Base-by-base conservation (phyloP, 1,140 invertebrate species). In the Bilobella aurantiaca region DNA sequence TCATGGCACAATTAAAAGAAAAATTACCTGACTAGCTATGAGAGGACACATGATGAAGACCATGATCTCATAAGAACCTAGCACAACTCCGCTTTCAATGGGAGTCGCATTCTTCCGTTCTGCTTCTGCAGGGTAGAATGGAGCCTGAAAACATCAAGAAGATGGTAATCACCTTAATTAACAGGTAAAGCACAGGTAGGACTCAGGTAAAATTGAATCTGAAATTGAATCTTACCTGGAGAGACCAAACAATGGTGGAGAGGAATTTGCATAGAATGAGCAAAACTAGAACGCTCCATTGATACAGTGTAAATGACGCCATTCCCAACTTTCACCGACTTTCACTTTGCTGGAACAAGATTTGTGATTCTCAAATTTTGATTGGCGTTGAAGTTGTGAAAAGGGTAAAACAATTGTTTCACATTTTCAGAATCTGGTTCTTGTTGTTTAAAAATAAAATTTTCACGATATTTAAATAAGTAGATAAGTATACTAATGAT, bases 91-190 rank as follows among this genome's bases (percentile, higher is more conserved):
- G 79, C 91, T 92, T 73, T 93, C 88, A 21, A 90, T 87, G 0
- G 90, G 85, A 3, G 86, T 83, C 5, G 89, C 88, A 42, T 90
- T 89, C 82, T 94, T 94, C 57, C 81, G 82, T 73, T 88, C 86
- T 16, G 91, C 90, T 42, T 42, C 34, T 42, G 34, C 34, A 8
- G 34, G 34, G 34, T 42, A 42, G 34, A 42, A 42, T 42, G 34
- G 34, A 42, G 34, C 34, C 34, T 42, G 34, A 12, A 18, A 42
- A 42, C 18, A 12, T 12, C 34, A 8, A 18, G 18, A 12, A 12
- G 8, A 42, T 42, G 18, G 34, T 18, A 42, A 42, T 18, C 34
- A 42, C 18, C 8, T 42, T 42, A 42, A 42, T 42, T 42, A 42
- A 12, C 34, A n/a, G n/a, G n/a, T n/a, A n/a, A n/a, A n/a, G n/a